Base-by-base conservation (phyloP, 2,797 vertebrate species). In the Emys orbicularis region DNA sequence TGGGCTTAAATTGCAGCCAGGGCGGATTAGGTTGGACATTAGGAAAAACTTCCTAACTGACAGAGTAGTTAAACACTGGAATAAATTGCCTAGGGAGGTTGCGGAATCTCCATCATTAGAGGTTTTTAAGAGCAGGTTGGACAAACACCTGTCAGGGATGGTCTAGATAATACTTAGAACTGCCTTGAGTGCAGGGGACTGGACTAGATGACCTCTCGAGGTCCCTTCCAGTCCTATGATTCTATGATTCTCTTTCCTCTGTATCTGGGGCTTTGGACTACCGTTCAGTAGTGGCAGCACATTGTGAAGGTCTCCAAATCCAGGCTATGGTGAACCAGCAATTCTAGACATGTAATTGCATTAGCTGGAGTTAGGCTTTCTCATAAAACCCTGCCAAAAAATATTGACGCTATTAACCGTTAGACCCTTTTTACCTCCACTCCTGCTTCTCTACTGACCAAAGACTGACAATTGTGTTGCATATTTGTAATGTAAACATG, bases 351-450 rank as follows among this genome's bases (percentile, higher is more conserved):
- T 74, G 6, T 44, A 44, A 34, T 79, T 91, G 25, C 27, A 57
- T 8, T 47, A 57, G 9, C 54, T 44, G 54, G 4, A 0, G 1
- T 4, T 90, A 81, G 74, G 54, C 44, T 94, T 88, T 96, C 93
- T 93, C 56, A 86, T 92, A 79, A 74, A 82, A 81, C 34, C 27
- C 27, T 90, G 80, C 79, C 80, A 90, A 84, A 96, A 59, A 10
- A 3, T 65, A 90, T 83, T 76, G 79, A 65, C 87, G 91, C 79
- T 59, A 57, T 57, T 29, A n/a, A 74, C 37, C 23, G 12, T 41
- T 23, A 74, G 37, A 41, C 92, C 50, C 89, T 92, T 82, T 79
- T 19, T 19, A 77, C 44, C 77, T 89, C 93, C 65, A 4, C 3
- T 8, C 21, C 37, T 81, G 18, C 90, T 96, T 93, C 77, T 92